Base-by-base conservation (phyloP, 2,888 invertebrate genomes). In the Cataglyphis livida region DNA sequence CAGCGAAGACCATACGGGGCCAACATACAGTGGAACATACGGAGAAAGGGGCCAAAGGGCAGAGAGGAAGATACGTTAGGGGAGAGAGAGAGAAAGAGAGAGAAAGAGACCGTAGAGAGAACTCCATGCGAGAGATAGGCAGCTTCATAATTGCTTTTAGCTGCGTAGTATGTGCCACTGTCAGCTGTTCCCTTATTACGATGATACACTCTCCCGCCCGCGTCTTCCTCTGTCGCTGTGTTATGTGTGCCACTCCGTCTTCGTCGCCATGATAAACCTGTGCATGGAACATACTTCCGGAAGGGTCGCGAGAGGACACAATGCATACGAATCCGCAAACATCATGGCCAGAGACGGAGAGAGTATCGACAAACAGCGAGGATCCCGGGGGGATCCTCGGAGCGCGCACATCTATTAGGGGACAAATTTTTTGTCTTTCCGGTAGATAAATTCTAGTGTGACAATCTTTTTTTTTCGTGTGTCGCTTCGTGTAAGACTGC, bases 141-240 rank as follows among this genome's bases (percentile, higher is more conserved):
- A 91, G 90, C 85, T 89, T 89, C 88, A 88, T 92, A 92, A 92
- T 92, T 92, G 92, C 91, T 92, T 92, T 91, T 88, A 88, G 89
- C 86, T 83, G 82, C 84, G 84, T 82, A 86, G 85, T 89, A 87
- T 90, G 89, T 91, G 91, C 91, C 92, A 91, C 89, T 92, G 91
- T 92, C 92, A 92, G 92, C 92, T 93, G 92, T 91, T 92, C 89
- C 91, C 90, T 91, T 92, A 92, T 92, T 92, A 90, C 91, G 89
- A 87, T 88, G 87, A 91, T 90, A 91, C 90, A 91, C 89, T 88
- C 89, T 88, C 62, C 28, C 74, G 54, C 75, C 73, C 78, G 62
- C 51, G 57, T 73, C 54, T 71, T 57, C 48, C 70, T 51, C 41
- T 54, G 73, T 57, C 74, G 25, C 38, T 5, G 68, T 32, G 44